Conservation (phyloP, 2,113 vertebrate species). For the Ctenomys sociabilis region DNA sequence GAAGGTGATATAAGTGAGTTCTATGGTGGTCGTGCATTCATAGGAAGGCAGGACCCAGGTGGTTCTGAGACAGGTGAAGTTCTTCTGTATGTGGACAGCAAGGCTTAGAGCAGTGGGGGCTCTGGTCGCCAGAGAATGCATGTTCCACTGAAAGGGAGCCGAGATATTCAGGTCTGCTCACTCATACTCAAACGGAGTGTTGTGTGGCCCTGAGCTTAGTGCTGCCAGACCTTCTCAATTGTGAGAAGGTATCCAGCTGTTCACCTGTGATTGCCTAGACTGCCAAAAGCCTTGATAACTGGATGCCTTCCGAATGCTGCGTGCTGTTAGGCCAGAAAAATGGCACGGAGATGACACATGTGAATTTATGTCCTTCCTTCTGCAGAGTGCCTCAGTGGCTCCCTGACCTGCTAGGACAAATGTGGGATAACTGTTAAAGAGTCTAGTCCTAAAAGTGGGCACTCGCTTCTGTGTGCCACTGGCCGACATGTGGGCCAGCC, state of each 20-base stretch:
- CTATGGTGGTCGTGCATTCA: not conserved
- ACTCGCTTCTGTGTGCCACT: not conserved
- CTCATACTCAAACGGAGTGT: no score
- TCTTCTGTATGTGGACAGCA: rapidly evolving
- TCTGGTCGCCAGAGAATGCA: not conserved
- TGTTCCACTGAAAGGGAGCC: rapidly evolving
- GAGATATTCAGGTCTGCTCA: not conserved
- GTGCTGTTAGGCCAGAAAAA: not conserved
- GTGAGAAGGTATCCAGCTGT: not conserved
- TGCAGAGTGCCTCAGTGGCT: not conserved
- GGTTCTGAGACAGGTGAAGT: not conserved
- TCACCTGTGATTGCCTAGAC: not conserved
- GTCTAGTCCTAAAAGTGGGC: not conserved
- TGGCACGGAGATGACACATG: not conserved
- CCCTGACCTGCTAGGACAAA: not conserved
- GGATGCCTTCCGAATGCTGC: not conserved
- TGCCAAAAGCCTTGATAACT: not conserved
- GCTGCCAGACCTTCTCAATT: not conserved
- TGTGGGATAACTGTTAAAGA: not conserved
- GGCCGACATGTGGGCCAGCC: not conserved
- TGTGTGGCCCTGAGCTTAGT: not conserved
- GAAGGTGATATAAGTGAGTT: not conserved
- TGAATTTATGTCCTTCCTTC: not conserved
- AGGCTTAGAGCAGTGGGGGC: not conserved
- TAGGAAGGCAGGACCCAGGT: rapidly evolving